Evolutionary conservation across 1,140 invertebrate species (phyloP).

Genomic region (Anoplolepis gracilipes): DNA sequence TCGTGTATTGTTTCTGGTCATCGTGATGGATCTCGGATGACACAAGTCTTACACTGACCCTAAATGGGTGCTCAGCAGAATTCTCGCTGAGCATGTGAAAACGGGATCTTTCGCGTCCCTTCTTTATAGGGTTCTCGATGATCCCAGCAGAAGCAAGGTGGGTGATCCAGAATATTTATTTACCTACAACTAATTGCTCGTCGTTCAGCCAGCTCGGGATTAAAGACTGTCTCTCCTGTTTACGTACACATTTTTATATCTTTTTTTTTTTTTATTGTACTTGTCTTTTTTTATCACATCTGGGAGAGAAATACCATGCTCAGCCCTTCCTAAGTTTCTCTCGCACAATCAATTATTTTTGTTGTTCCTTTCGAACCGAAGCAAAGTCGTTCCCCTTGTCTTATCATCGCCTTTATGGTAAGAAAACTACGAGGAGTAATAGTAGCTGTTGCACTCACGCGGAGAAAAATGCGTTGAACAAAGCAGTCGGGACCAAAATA

Average conservation of each 20-base stretch:
- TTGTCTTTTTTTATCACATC: conserved; percentile 23
- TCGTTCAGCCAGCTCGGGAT: conserved; percentile 70
- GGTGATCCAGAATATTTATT: conserved; percentile 79
- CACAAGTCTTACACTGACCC: conserved; percentile 75
- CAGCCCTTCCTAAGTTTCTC: conserved; percentile 45
- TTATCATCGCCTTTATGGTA: conserved; percentile 38
- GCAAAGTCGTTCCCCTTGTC: background rate
- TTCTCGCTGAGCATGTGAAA: conserved; percentile 36
- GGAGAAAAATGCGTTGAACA: conserved; percentile 12
- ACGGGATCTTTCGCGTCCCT: conserved; percentile 48
- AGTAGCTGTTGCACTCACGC: conserved; percentile 20
- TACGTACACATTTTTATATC: background rate
- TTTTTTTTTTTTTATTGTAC: conserved; percentile 7
- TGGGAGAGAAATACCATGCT: conserved; percentile 27
- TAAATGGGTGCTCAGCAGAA: conserved; percentile 73
- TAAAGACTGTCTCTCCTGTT: conserved; percentile 65
- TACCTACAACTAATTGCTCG: conserved; percentile 78
- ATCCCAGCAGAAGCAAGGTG: conserved; percentile 80
- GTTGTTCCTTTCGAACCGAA: conserved; percentile 40
- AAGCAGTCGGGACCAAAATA: conserved; percentile 21
- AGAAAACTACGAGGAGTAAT: conserved; percentile 39
- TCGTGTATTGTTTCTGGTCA: conserved; percentile 36
- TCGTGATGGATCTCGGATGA: conserved; percentile 56
- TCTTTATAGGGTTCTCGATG: conserved; percentile 73
- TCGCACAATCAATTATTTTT: conserved; percentile 46